Conservation (phyloP, 2,888 invertebrate genomes). For the Eurytoma californica region DNA sequence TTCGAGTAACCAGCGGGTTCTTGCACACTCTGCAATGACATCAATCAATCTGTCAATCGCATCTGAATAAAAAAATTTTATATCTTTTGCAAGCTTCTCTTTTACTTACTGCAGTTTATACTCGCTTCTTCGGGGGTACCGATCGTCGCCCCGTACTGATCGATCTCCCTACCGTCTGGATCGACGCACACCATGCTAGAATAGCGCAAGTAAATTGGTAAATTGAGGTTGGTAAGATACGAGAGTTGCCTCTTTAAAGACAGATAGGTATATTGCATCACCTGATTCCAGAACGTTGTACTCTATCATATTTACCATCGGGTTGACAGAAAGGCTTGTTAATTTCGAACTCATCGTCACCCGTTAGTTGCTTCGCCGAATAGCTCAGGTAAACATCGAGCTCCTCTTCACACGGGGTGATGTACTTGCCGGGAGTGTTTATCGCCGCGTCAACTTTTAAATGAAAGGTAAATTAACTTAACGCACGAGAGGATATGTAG, state of each 20-base stretch:
- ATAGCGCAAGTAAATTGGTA: slow-evolving; percentile 57
- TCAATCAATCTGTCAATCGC: background rate
- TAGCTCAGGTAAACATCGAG: slow-evolving; percentile 57
- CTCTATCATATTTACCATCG: slow-evolving; percentile 76
- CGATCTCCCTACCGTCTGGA: slow-evolving; percentile 77
- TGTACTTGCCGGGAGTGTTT: slow-evolving; percentile 71
- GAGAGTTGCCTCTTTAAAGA: too few relatives aligned
- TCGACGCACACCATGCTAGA: slow-evolving; percentile 79
- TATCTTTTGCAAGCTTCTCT: background rate
- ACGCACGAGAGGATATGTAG: too few relatives aligned
- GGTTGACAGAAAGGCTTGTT: slow-evolving; percentile 74
- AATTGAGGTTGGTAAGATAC: too few relatives aligned
- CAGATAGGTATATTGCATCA: slow-evolving; percentile 57
- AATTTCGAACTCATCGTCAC: slow-evolving; percentile 52
- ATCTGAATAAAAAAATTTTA: background rate
- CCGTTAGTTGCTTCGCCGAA: slow-evolving; percentile 50
- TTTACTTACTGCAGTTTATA: slow-evolving; percentile 78
- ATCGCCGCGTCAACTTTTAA: slow-evolving; percentile 70
- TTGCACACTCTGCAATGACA: slow-evolving; percentile 79
- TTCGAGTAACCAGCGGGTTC: slow-evolving; percentile 76
- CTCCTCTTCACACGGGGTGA: slow-evolving; percentile 73
- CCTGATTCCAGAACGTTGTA: slow-evolving; percentile 72
- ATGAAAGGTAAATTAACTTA: too few relatives aligned
- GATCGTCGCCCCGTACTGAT: slow-evolving; percentile 75
- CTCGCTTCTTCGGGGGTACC: slow-evolving; percentile 70